These are phyloP conservation scores for Helogale parvula DNA, from an alignment of 2,113 vertebrate genomes.

Conservation along the genomic window DNA sequence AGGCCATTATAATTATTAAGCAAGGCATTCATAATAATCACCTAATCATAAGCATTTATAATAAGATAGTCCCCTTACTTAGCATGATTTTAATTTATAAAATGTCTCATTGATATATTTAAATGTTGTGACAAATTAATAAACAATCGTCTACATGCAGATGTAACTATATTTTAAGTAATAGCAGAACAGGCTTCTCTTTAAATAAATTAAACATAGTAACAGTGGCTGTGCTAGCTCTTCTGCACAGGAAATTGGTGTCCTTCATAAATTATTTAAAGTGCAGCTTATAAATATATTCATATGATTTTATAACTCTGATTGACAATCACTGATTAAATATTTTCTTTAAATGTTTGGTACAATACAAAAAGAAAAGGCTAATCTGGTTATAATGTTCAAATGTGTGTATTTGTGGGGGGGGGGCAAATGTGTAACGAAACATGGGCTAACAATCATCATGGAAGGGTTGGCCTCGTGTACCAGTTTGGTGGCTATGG, in stretches of 20 bases:
- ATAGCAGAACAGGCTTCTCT: conserved; percentile 53
- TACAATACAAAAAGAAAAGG: not conserved
- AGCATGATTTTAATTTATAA: conserved; percentile 66
- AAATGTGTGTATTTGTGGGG: not conserved
- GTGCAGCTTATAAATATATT: conserved; percentile 49
- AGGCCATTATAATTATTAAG: conserved; percentile 35
- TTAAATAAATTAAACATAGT: conserved; percentile 70
- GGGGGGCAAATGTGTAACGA: not conserved
- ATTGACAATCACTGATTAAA: conserved; percentile 38
- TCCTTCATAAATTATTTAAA: conserved; percentile 61
- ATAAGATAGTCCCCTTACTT: conserved; percentile 44
- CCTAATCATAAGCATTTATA: conserved; percentile 44
- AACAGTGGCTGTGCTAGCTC: conserved; percentile 48
- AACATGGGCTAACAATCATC: not conserved
- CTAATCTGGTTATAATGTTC: not conserved
- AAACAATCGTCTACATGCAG: conserved; percentile 46
- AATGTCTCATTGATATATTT: conserved; percentile 39
- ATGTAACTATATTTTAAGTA: conserved; percentile 57
- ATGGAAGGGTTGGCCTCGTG: not conserved
- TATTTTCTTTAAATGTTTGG: not conserved
- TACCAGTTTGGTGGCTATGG: not conserved
- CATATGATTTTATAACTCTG: conserved; percentile 64
- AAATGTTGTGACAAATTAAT: conserved; percentile 63
- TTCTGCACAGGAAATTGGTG: conserved; percentile 48
- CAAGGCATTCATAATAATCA: conserved; percentile 53